Percentiles rank a stretch among this genome's conserved stretches.
Conservation (phyloP, 1,140 invertebrate genomes). For the Drosophila nigromelanica region DNA sequence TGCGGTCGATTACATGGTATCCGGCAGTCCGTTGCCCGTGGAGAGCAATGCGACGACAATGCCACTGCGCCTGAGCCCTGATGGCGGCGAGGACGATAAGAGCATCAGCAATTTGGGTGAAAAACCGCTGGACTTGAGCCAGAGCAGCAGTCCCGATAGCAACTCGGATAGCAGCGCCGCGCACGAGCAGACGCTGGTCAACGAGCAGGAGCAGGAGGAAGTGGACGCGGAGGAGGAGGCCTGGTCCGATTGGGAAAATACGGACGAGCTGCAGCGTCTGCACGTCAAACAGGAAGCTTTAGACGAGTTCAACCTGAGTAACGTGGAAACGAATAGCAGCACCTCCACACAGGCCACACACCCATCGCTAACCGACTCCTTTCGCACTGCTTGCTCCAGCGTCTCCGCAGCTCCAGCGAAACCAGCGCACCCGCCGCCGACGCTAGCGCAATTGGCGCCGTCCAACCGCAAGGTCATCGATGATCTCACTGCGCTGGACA, state of each 20-base stretch:
- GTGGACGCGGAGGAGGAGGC: slow-evolving; percentile 83
- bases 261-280: slow-evolving; percentile 84
- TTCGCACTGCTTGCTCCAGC: slow-evolving; percentile 47
- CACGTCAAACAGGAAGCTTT: slow-evolving; percentile 34
- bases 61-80: slow-evolving; percentile 90
- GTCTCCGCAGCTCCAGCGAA: slow-evolving; percentile 7
- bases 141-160: slow-evolving; percentile 4
- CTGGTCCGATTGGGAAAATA: slow-evolving; percentile 91
- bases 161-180: slow-evolving; percentile 14
- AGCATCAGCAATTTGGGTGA: slow-evolving; percentile 80
- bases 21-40: slow-evolving; percentile 68
- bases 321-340: slow-evolving; percentile 42
- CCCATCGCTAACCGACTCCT: slow-evolving; percentile 28
- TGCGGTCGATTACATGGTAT: slow-evolving; percentile 71
- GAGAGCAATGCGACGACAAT: slow-evolving; percentile 79
- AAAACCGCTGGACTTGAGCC: slow-evolving; percentile 28
- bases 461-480: slow-evolving; percentile 81
- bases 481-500: slow-evolving; percentile 90
- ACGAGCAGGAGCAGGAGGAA: slow-evolving; percentile 74
- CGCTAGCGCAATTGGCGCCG: neutral
- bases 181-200: slow-evolving; percentile 47
- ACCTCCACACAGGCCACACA: slow-evolving; percentile 36
- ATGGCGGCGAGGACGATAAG: slow-evolving; percentile 90
- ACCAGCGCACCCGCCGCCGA: neutral
- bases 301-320: slow-evolving; percentile 23